Evolutionary conservation across 2,888 invertebrate species (phyloP), one percentile per base, ranked within the genome.

Genomic region (Catonia carolina): DNA sequence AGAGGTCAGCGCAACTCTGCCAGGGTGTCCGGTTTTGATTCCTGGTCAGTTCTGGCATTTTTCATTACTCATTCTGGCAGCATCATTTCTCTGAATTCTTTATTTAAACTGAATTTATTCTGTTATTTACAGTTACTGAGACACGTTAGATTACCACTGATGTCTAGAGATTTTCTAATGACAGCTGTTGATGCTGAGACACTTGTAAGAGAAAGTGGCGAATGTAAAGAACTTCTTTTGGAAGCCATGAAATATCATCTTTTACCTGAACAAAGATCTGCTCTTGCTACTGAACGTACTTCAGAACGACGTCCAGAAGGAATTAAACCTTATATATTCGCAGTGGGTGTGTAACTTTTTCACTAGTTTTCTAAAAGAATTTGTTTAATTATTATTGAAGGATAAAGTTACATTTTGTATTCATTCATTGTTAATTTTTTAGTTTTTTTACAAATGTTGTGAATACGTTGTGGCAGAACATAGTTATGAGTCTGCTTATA

Each of bases 171-270:
- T 63, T 84, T 84, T 67, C 72, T 85, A 20, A 81, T 84, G 78
- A 79, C 79, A 6, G 74, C 79, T 59, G 84, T 85, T 6, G 84
- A 84, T 66, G 77, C 80, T 42, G 84, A 85, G 68, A 72, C 77
- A 2, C 69, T 85, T 15, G 80, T 85, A 48, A 72, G 81, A n/a
- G 81, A 81, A 53, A 79, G 81, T 63, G 71, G 76, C 8, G 80
- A 80, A 63, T 84, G 83, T 65, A 78, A 82, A 64, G 83, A 83
- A 64, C 70, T 83, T 10, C 71, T 83, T 33, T 70, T 83, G 57
- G 84, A 85, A 71, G 84, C 85, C 2, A 84, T 84, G 83, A 78
- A 82, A 62, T 85, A 84, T 67, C 85, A 85, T 69, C 68, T 85
- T 56, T 73, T 83, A 52, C 84, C 84, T 1, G 84, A 85, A 69